A percentile compares a stretch with the other conserved stretches of the same genome.
Evolutionary conservation across 2,113 vertebrate species (phyloP).

Genomic region (Labrus mixtus): DNA sequence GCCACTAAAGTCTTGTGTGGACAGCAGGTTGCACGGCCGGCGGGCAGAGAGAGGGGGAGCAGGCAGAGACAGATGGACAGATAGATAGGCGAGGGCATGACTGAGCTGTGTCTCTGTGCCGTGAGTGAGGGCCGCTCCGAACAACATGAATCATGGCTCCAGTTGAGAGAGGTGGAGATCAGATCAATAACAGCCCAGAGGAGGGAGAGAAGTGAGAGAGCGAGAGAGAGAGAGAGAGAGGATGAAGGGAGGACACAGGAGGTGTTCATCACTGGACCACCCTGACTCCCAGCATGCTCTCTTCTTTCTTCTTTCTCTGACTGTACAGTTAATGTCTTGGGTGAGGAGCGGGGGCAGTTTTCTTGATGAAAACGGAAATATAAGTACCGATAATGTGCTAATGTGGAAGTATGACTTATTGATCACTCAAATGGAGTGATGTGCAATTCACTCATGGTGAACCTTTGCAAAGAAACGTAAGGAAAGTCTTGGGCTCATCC

Average conservation of each 20-base stretch:
- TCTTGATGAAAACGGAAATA: slow-evolving; percentile 7
- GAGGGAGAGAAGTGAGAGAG: slow-evolving; percentile 47
- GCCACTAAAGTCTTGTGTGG: slow-evolving; percentile 36
- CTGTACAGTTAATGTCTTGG: slow-evolving; percentile 26
- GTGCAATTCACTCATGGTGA: neutral
- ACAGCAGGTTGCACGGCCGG: slow-evolving; percentile 68
- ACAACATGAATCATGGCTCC: slow-evolving; percentile 86
- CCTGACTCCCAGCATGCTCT: slow-evolving; percentile 59
- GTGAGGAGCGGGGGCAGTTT: slow-evolving; percentile 22
- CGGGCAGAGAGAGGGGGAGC: slow-evolving; percentile 62
- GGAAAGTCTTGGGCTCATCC: neutral
- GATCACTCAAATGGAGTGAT: slow-evolving; percentile 40
- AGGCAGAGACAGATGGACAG: slow-evolving; percentile 80
- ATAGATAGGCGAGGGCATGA: slow-evolving; percentile 77
- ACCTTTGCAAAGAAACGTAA: neutral
- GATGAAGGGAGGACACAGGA: slow-evolving; percentile 72
- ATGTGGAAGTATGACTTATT: slow-evolving; percentile 31
- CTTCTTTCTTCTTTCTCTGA: slow-evolving; percentile 20
- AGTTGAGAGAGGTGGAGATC: slow-evolving; percentile 81
- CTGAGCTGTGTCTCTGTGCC: slow-evolving; percentile 79
- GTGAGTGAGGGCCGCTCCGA: slow-evolving; percentile 75
- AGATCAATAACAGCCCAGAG: slow-evolving; percentile 83
- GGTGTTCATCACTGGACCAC: slow-evolving; percentile 77
- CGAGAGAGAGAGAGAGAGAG: slow-evolving; percentile 29
- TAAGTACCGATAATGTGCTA: neutral